Percentiles rank a stretch among this genome's conserved stretches.
phyloP scores from a whole-genome alignment of 2,888 invertebrate genomes.

The Cheilosia soror region DNA sequence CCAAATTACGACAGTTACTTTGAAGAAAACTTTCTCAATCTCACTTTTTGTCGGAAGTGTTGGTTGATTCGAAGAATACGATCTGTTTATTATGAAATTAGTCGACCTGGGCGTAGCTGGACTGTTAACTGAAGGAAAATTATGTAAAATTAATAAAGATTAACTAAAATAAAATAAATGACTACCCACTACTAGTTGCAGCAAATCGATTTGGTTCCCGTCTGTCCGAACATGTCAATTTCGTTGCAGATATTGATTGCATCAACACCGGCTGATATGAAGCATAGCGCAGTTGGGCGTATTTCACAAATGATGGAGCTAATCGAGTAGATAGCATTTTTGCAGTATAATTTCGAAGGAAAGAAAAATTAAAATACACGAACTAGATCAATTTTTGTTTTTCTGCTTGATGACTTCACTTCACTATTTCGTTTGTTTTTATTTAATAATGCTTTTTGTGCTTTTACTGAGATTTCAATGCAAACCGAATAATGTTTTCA shows the following conservation, averaged over 20 bases:
- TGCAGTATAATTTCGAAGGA: not conserved
- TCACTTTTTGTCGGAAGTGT: conserved; percentile 79
- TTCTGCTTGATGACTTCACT: conserved; percentile 46
- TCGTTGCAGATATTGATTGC: conserved; percentile 26
- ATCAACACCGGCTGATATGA: conserved; percentile 28
- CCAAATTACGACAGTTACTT: conserved; percentile 79
- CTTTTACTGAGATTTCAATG: not conserved
- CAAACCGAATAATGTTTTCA: not conserved
- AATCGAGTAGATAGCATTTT: conserved; percentile 52
- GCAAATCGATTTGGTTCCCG: conserved; percentile 9
- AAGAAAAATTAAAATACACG: not conserved
- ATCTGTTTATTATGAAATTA: conserved; percentile 1
- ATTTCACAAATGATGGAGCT: conserved; percentile 41
- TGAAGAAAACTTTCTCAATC: conserved; percentile 80
- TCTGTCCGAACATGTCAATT: not conserved
- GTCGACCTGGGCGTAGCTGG: not conserved
- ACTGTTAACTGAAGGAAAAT: not conserved
- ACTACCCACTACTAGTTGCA: conserved; percentile 11
- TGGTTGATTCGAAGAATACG: conserved; percentile 57
- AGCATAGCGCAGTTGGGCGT: conserved; percentile 39
- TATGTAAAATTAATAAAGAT: not conserved
- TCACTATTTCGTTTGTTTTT: conserved; percentile 35
- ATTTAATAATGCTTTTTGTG: not conserved
- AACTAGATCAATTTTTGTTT: not conserved
- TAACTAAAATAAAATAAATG: not conserved